Percentiles rank a stretch among this genome's conserved stretches.
Conservation (phyloP, 2,797 vertebrate genomes). For the Spinus olivaceus region DNA sequence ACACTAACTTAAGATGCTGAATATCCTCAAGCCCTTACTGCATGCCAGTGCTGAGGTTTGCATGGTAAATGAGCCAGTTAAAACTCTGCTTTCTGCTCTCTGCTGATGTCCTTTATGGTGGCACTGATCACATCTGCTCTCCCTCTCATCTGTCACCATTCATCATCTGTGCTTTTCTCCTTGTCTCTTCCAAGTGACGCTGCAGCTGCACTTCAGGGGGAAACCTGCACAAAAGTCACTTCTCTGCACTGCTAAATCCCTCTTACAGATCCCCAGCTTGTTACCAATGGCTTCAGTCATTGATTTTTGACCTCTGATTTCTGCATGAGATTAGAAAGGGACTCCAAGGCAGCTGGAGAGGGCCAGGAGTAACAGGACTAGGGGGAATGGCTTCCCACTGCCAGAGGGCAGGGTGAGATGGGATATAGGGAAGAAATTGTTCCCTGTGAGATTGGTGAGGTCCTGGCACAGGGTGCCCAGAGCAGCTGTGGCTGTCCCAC, state of each 20-base stretch:
- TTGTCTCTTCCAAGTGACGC: background rate
- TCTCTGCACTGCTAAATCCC: background rate
- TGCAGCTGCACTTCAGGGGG: background rate
- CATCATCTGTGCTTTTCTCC: background rate
- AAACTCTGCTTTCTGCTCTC: background rate
- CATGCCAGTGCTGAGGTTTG: background rate
- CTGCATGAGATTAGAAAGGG: background rate
- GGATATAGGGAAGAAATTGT: background rate
- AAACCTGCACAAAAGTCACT: slow-evolving; percentile 5
- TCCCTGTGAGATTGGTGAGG: no score
- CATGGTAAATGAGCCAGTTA: slow-evolving; percentile 32
- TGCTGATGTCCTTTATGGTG: slow-evolving; percentile 5
- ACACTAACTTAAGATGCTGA: background rate
- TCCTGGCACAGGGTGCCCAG: background rate
- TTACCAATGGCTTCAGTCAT: rapidly evolving
- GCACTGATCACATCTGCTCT: slow-evolving; percentile 1
- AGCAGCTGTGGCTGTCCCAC: background rate
- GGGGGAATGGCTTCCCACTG: background rate
- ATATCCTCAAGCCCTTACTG: background rate
- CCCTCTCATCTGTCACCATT: background rate
- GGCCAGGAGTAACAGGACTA: background rate
- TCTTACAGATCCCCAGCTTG: background rate
- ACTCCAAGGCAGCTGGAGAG: background rate
- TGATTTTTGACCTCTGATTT: background rate
- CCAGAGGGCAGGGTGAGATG: background rate